Evolutionary conservation across 2,888 invertebrate species (phyloP), one percentile per base, ranked within the genome.

Genomic region (Mythimna pallens): DNA sequence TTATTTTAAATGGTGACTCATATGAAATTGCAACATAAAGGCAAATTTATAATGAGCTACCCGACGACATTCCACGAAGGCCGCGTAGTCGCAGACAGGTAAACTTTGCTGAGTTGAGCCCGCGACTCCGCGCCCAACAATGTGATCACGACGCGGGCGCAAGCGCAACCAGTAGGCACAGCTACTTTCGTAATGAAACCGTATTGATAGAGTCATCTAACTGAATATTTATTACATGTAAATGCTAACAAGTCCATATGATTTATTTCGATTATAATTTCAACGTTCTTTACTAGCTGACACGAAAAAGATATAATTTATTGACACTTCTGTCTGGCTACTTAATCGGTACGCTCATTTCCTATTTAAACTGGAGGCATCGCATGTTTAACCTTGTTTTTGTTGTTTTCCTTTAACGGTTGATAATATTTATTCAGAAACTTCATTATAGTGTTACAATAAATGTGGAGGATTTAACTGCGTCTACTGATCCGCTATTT

Each of bases 1-100:
- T 90, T 89, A 87, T 89, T 89, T 85, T 84, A 86, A 88, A 85
- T 88, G 87, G 89, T 93, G 93, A 94, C 86, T 94, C 94, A 94
- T 91, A 86, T 86, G 86, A 90, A 92, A 93, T 93, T 91, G 93
- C 93, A 92, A 92, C 89, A 89, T 92, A 87, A 90, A 91, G 86
- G 92, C 90, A 92, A 93, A 94, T 93, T 93, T 92, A 94, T 92
- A 94, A 93, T 93, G 92, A 89, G 93, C 90, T 86, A 91, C 90
- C 90, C 90, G 89, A 90, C 94, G 90, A 92, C 94, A 95, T 95
- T 95, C 94, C 94, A 89, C 89, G 88, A 89, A 88, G 88, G 85
- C 84, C 82, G 86, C 85, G 88, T 86, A 87, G 88, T 87, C 86
- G 85, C 87, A 89, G 89, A 88, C 90, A 90, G 91, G 92, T 91